Evolutionary conservation across 2,113 vertebrate genomes (phyloP), one percentile per base, ranked within the genome.

Genomic region (Xenopus laevis): DNA sequence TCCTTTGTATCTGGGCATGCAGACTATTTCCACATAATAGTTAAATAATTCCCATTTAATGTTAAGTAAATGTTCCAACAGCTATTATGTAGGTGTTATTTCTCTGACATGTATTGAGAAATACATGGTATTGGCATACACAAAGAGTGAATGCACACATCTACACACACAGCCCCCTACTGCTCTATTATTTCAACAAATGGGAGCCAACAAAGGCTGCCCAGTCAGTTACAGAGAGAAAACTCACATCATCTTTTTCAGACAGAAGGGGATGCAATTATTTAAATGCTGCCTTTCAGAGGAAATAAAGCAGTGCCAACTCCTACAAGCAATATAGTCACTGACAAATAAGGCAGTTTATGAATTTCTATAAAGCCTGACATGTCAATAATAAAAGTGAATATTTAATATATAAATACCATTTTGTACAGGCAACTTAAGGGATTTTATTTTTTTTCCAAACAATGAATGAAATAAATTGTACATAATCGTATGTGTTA

Each of bases 231-330:
- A 59, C 67, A 70, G 74, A 70, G 74, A 70, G 60, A 44, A 77
- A 77, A 70, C 66, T 70, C 66, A 77, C 58, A 70, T 77, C 66
- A 69, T 77, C 59, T 64, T 77, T 77, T 67, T 60, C 72, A 64
- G 66, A 68, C 66, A 70, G 66, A 70, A 77, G 45, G 59, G 59
- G 33, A 70, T 77, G 64, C 67, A 77, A 77, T 77, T 77, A 77
- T 59, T 64, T 64, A 77, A 77, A 77, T 64, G 23, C 23, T 27
- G n/a, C 59, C 66, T 64, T 64, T 64, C 18, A 77, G 30, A 46
- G 23, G 57, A 70, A 77, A 77, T 77, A 70, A 69, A 52, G 30
- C 30, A 74, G 40, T 74, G 27, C 59, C 27, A 30, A 40, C 23
- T 52, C 45, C 57, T 60, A 3, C 21, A 17, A n/a, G 16, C 67